These are phyloP conservation scores for Glareola pratincola DNA, from an alignment of 2,113 vertebrate genomes.

Conservation along the genomic window DNA sequence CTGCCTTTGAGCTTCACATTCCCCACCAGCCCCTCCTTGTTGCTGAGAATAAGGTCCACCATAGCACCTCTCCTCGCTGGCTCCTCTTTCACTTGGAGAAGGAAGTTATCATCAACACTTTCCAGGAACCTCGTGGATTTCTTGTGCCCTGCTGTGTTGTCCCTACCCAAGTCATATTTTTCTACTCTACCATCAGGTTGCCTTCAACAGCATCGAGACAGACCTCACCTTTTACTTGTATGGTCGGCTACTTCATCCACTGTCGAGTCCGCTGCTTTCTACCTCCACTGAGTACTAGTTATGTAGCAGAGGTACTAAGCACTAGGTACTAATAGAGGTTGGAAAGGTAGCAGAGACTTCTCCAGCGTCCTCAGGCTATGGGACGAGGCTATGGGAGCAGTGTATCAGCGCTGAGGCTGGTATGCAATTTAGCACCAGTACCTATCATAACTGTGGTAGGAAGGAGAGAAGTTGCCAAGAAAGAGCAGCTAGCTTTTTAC, in stretches of 20 bases:
- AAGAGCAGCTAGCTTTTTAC: background rate
- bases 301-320: background rate
- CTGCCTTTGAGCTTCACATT: background rate
- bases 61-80: background rate
- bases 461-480: background rate
- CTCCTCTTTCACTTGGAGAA: background rate
- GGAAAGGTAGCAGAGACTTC: background rate
- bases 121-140: background rate
- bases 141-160: background rate
- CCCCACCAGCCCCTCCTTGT: background rate
- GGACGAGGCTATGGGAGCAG: background rate
- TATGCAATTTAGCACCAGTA: background rate
- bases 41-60: background rate
- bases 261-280: background rate
- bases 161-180: background rate
- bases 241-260: background rate
- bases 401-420: background rate
- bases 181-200: background rate
- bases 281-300: background rate
- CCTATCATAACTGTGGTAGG: background rate
- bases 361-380: background rate
- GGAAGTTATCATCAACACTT: background rate
- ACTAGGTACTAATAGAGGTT: background rate
- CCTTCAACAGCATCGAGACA: background rate
- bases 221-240: background rate